Evolutionary conservation across 1,140 invertebrate genomes (phyloP), one percentile per base, ranked within the genome.

Genomic region (Zaprionus kolodkinae): DNA sequence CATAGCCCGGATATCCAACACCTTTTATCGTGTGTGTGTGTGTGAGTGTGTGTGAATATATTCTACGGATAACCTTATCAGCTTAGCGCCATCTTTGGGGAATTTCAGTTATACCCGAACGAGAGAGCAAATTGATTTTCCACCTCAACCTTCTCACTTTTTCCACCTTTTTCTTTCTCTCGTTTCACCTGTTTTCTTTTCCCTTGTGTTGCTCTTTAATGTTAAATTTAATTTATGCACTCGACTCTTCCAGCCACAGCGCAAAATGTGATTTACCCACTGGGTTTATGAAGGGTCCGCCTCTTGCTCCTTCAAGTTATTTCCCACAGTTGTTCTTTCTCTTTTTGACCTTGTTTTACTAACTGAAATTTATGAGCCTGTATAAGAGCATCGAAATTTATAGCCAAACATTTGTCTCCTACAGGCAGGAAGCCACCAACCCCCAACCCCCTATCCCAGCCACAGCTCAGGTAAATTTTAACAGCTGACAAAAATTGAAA

Each of bases 161-260:
- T 7, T 48, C 9, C 21, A 17, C 25, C 21, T 27, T 21, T 36
- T 25, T 11, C 61, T 3, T 21, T 48, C 43, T 38, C 35, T 15
- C 43, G 61, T 55, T 35, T 21, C 43, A 67, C 27, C 13, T 45
- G 35, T 64, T 30, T 59, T 65, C 30, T 25, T 36, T 63, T 59
- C 25, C 30, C 63, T 66, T 45, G 15, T 45, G 40, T 78, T 64
- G 43, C 72, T 64, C 60, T 63, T 77, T 64, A 50, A 74, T 54
- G 55, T 72, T 81, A 87, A 76, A 87, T 85, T 86, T 79, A 87
- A 87, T 86, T 86, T 86, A 86, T 82, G 83, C 76, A 73, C 35
- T 66, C 17, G 60, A 69, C 77, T 75, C 48, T 56, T 82, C 52
- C 66, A 87, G 77, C 68, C 78, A 77, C 68, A 74, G 57, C 52